Conservation (phyloP, 2,797 vertebrate genomes). For the Echiichthys vipera region DNA sequence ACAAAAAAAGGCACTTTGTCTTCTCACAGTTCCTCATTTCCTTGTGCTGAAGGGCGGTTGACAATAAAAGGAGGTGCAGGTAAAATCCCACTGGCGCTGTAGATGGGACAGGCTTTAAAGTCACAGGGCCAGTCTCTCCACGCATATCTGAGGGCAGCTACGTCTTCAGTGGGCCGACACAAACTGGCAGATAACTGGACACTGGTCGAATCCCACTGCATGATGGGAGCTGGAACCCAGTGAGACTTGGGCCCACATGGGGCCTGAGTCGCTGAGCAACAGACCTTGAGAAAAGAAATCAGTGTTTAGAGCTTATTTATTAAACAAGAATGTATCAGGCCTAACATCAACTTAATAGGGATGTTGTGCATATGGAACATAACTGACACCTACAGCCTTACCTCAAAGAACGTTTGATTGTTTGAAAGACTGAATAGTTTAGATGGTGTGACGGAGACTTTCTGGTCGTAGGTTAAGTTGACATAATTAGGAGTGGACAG, state of each 20-base stretch:
- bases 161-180: slow-evolving; percentile 55
- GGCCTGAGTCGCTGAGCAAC: slow-evolving; percentile 62
- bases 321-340: not conserved
- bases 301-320: not conserved
- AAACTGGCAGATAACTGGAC: slow-evolving; percentile 67
- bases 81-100: slow-evolving; percentile 77
- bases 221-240: slow-evolving; percentile 83
- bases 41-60: not conserved
- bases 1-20: not conserved
- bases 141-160: slow-evolving; percentile 87
- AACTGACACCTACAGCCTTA: slow-evolving; percentile 53
- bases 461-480: slow-evolving; percentile 84
- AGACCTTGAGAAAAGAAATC: slow-evolving; percentile 73
- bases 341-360: not conserved
- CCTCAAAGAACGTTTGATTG: too few relatives aligned
- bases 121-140: slow-evolving; percentile 93
- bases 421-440: too few relatives aligned
- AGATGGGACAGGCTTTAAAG: slow-evolving; percentile 89
- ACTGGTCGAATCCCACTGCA: slow-evolving; percentile 1
- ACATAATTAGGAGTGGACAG: slow-evolving; percentile 51
- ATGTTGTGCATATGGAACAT: not conserved
- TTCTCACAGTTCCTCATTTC: not conserved
- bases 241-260: slow-evolving; percentile 47
- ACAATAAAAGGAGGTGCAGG: slow-evolving; percentile 88
- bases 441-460: slow-evolving; percentile 66